phyloP scores from a whole-genome alignment of 2,113 vertebrate species.

The Scalopus aquaticus region DNA sequence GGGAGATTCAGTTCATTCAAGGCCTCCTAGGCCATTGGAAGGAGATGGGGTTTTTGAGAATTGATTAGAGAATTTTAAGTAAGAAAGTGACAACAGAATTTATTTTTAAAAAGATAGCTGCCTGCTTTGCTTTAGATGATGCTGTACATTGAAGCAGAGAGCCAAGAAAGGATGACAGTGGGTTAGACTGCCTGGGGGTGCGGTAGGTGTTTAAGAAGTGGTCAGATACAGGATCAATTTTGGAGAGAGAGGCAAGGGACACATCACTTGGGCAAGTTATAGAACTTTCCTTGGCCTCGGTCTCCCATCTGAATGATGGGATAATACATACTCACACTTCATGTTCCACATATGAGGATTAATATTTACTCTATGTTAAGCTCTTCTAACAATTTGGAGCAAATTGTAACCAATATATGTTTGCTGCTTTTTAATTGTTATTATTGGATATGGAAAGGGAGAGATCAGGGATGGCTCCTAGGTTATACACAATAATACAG shows the following conservation, averaged over 20 bases:
- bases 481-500: rapidly evolving
- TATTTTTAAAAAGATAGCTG: neutral
- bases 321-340: neutral
- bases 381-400: neutral
- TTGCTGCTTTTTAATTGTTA: neutral
- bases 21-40: neutral
- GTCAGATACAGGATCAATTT: rapidly evolving
- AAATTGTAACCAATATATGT: neutral
- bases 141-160: neutral
- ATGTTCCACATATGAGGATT: neutral
- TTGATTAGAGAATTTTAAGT: neutral
- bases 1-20: neutral
- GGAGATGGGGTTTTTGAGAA: neutral
- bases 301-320: neutral
- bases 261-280: neutral
- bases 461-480: neutral
- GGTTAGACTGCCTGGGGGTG: too few relatives aligned
- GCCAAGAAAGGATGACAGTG: neutral
- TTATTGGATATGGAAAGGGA: neutral
- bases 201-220: neutral
- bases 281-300: neutral
- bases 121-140: neutral
- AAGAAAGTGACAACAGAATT: neutral
- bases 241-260: too few relatives aligned
- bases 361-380: neutral